These are phyloP conservation scores for Hesperophylax magnus DNA, from an alignment of 1,140 invertebrate genomes.

Conservation along the genomic window DNA sequence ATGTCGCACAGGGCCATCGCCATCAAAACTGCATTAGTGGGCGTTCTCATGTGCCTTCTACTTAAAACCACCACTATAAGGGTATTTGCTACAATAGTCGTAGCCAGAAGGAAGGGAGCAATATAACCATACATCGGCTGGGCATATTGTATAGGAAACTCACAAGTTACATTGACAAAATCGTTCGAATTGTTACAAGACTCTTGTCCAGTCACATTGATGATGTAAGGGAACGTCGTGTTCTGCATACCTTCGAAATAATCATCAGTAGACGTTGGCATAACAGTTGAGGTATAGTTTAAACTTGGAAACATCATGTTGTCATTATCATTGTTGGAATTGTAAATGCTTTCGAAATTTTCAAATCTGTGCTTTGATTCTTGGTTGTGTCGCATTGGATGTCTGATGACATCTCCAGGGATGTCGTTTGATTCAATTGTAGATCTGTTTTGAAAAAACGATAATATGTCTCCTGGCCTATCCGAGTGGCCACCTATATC, in stretches of 20 bases:
- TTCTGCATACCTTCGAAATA: conserved; percentile 16
- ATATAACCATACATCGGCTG: conserved; percentile 83
- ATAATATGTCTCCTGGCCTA: background rate
- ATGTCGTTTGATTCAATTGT: conserved; percentile 45
- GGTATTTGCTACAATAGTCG: conserved; percentile 93
- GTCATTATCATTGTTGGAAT: conserved; percentile 37
- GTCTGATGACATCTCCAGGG: conserved; percentile 1
- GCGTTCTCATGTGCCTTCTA: conserved; percentile 82
- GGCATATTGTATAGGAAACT: conserved; percentile 79
- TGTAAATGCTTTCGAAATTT: conserved; percentile 31
- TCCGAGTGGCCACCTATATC: conserved; percentile 11
- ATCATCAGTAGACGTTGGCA: background rate
- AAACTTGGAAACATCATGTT: conserved; percentile 14
- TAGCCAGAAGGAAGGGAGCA: conserved; percentile 86
- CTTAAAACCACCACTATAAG: conserved; percentile 87
- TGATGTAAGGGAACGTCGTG: conserved; percentile 7
- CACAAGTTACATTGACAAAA: conserved; percentile 75
- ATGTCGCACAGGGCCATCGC: conserved; percentile 95
- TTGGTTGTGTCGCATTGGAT: conserved; percentile 36
- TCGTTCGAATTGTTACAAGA: conserved; percentile 59
- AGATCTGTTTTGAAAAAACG: background rate
- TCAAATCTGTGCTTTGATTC: conserved; percentile 39
- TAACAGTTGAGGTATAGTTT: background rate
- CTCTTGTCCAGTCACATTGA: conserved; percentile 20
- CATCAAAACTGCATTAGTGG: conserved; percentile 90